Evolutionary conservation across 2,113 vertebrate genomes (phyloP).

Genomic region (Nibea albiflora): DNA sequence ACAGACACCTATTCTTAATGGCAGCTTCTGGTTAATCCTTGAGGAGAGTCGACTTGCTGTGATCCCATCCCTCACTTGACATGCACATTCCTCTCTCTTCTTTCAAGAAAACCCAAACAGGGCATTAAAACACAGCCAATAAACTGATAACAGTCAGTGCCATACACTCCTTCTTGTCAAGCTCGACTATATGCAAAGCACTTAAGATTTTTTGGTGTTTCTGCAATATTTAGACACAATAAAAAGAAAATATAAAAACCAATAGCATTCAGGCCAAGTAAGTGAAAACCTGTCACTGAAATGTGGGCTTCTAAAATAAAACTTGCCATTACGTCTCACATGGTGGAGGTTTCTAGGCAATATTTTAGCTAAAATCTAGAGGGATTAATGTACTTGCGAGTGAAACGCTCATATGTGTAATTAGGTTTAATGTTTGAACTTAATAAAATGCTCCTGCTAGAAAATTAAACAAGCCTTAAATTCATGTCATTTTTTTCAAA

Average conservation of each 20-base stretch:
- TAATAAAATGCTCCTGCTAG: neutral
- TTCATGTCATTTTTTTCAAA: neutral
- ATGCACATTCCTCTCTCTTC: constrained; percentile 17
- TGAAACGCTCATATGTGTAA: neutral
- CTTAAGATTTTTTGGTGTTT: neutral
- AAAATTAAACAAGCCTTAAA: neutral
- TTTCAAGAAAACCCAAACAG: neutral
- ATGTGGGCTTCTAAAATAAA: neutral
- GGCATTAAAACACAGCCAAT: neutral
- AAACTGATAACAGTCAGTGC: neutral
- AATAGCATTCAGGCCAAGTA: neutral
- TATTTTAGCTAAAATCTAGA: neutral
- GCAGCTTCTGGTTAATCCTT: constrained; percentile 73
- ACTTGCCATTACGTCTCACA: neutral
- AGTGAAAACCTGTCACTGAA: neutral
- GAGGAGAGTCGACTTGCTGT: constrained; percentile 37
- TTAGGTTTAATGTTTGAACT: neutral
- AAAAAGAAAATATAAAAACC: neutral
- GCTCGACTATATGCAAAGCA: neutral
- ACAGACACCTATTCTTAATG: constrained; percentile 83
- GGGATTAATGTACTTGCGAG: neutral
- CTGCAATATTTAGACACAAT: neutral
- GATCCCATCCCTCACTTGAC: constrained; percentile 38
- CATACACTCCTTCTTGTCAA: neutral
- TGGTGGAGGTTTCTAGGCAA: neutral